Evolutionary conservation across 2,888 invertebrate genomes (phyloP).

Genomic region (Drosophila algonquin): DNA sequence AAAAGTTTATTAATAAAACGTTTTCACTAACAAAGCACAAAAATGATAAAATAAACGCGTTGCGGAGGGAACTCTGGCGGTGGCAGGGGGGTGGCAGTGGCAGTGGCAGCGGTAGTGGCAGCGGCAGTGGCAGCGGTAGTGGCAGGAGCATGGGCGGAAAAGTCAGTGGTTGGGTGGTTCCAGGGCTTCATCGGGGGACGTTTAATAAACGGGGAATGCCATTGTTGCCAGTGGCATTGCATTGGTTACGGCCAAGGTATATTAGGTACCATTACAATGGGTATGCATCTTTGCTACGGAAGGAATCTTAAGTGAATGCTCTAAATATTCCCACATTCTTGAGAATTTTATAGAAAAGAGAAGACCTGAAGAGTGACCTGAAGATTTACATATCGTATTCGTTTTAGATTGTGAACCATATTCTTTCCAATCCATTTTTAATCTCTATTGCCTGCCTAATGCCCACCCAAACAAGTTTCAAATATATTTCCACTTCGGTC

Average conservation of each 20-base stretch:
- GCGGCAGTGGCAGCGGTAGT: too few species aligned
- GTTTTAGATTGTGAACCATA: too few species aligned
- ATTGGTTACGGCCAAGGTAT: constrained; percentile 15
- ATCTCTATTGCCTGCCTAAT: too few species aligned
- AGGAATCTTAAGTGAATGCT: not conserved
- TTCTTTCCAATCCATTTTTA: too few species aligned
- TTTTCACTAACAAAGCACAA: constrained; percentile 66
- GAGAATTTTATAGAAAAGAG: too few species aligned
- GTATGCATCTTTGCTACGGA: not conserved
- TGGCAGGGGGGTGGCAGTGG: constrained; percentile 13
- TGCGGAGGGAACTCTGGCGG: constrained; percentile 49
- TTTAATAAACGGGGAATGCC: constrained; percentile 13
- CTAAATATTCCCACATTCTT: not conserved
- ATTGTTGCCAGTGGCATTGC: constrained; percentile 25
- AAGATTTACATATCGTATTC: too few species aligned
- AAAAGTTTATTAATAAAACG: constrained; percentile 69
- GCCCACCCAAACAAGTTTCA: too few species aligned
- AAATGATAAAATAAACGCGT: constrained; percentile 70
- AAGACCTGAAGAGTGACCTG: too few species aligned
- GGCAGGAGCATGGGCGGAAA: not conserved
- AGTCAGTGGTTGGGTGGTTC: not conserved
- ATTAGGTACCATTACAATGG: not conserved
- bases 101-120: too few species aligned
- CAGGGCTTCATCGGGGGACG: not conserved
- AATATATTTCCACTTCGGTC: too few species aligned